Percentiles rank a stretch among this genome's conserved stretches.
Evolutionary conservation across 2,797 vertebrate genomes (phyloP).

Genomic region (Rhincodon typus): DNA sequence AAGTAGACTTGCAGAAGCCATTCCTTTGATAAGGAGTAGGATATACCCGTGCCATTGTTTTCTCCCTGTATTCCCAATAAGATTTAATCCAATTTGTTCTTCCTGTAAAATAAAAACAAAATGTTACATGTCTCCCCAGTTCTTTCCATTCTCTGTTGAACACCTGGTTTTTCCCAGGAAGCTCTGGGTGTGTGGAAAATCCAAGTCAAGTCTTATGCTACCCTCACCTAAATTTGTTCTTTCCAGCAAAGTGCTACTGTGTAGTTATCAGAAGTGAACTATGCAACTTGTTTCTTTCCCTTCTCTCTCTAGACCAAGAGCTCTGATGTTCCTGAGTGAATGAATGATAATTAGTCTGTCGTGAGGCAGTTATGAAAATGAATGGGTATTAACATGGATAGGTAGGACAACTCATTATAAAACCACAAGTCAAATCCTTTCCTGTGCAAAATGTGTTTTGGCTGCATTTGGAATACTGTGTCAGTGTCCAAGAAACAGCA

Average conservation of each 20-base stretch:
- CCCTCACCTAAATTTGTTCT: no score
- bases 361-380: neutral
- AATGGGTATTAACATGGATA: neutral
- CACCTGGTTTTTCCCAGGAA: neutral
- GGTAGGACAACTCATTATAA: neutral
- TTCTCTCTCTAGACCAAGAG: neutral
- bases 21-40: neutral
- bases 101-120: neutral
- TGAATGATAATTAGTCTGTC: neutral
- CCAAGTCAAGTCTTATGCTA: neutral
- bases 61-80: neutral
- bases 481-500: neutral
- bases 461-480: neutral
- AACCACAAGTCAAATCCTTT: no score
- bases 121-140: neutral
- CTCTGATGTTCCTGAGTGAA: neutral
- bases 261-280: neutral
- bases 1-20: neutral
- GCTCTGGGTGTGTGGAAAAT: neutral
- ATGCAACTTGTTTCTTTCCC: no score
- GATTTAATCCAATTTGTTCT: neutral
- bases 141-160: neutral
- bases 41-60: neutral
- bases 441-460: neutral
- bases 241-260: neutral